These are phyloP conservation scores for Elmis aenea DNA, from an alignment of 2,888 invertebrate species.

Conservation along the genomic window DNA sequence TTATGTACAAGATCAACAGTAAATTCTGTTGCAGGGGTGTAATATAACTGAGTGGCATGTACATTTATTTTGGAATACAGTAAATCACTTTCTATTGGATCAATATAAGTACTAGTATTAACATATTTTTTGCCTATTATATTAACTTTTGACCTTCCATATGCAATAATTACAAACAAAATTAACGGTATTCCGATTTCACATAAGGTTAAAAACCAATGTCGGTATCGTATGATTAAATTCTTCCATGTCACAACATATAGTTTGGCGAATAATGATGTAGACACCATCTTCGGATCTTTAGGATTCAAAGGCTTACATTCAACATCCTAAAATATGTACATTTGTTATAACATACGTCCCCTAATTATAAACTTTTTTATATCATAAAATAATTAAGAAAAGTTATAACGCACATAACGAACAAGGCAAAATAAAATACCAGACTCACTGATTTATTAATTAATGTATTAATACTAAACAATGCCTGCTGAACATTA, in stretches of 20 bases:
- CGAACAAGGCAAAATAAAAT: too few species aligned
- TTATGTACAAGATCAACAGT: slow-evolving; percentile 33
- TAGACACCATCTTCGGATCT: slow-evolving; percentile 6
- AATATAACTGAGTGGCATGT: too few species aligned
- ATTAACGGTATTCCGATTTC: slow-evolving; percentile 38
- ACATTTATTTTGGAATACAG: too few species aligned
- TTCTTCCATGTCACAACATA: slow-evolving; percentile 41
- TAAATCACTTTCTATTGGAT: too few species aligned
- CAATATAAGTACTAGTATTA: slow-evolving; percentile 30
- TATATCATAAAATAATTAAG: too few species aligned
- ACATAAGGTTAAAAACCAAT: slow-evolving; percentile 37
- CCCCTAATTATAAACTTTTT: too few species aligned
- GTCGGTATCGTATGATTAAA: slow-evolving; percentile 36
- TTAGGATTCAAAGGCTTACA: slow-evolving; percentile 1
- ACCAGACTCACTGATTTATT: too few species aligned
- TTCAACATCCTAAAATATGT: not conserved
- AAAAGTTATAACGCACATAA: too few species aligned
- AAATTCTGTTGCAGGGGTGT: slow-evolving; percentile 34
- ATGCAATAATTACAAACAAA: slow-evolving; percentile 40
- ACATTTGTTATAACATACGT: too few species aligned
- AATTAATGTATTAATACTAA: too few species aligned
- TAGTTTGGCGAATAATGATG: slow-evolving; percentile 28
- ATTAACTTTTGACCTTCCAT: slow-evolving; percentile 36
- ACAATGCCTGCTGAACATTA: too few species aligned
- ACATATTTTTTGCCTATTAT: slow-evolving; percentile 36